Evolutionary conservation across 2,113 vertebrate genomes (phyloP), one percentile per base, ranked within the genome.

Genomic region (Ptilorrhoa leucosticta): DNA sequence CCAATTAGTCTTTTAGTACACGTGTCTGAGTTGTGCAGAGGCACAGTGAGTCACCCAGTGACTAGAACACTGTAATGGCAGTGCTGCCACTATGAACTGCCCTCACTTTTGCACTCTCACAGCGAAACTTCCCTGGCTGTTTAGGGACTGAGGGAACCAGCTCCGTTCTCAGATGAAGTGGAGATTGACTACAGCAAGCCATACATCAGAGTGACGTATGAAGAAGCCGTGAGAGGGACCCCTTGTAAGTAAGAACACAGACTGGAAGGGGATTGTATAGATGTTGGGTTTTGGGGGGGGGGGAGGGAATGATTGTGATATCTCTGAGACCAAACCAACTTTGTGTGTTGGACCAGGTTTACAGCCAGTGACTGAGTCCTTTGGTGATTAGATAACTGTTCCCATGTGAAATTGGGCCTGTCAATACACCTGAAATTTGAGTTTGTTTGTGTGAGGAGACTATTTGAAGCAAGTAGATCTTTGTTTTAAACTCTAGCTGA

Each of bases 81-180:
- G 26, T 26, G 40, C 77, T 54, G 61, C 61, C 3, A 2, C 64
- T 54, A 0, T 1, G 1, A 31, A 10, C 40, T 28, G 18, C 9
- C 2, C 44, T 84, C 63, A 53, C 37, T 60, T 85, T 53, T 75
- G 31, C n/a, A 0, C 47, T 79, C 61, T 93, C 80, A 89, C 57
- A 11, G 26, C 37, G 42, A 23, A 44, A n/a, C 47, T 79, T 81
- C 56, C 94, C 72, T 96, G 95, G 13, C 66, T 91, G 8, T 96
- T 53, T 69, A 99, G 99, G 98, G 98, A 9, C 97, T 99, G 96
- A 98, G 97, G 94, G 97, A 99, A 53, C 99, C 99, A 2, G 99
- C 99, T 58, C 99, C 99, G 0, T 99, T 99, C 86, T 98, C 99
- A 63, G 99, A 99, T 96, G 98, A 99, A 97, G 97, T 99, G 80